Percentiles rank a stretch among this genome's conserved stretches.
Conservation (phyloP, 2,113 vertebrate species). For the Mormyrus lacerda region DNA sequence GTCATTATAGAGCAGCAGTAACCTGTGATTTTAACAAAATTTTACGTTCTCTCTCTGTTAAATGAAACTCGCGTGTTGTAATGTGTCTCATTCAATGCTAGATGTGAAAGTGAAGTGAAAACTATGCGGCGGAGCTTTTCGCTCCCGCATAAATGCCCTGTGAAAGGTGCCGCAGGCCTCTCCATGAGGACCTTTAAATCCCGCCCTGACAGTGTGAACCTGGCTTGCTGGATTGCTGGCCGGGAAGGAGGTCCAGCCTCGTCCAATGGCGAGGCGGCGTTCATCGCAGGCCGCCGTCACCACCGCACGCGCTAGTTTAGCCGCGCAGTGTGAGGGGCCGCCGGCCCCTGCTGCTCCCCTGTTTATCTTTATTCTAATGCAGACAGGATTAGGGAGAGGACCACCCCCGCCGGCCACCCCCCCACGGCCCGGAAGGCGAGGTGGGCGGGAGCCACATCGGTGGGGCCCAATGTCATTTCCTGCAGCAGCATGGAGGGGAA, state of each 20-base stretch:
- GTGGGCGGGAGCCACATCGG: conserved; percentile 34
- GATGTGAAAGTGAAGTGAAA: background rate
- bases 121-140: background rate
- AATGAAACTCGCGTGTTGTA: background rate
- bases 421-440: conserved; percentile 1
- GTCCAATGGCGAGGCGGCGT: background rate
- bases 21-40: background rate
- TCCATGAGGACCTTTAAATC: background rate
- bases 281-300: background rate
- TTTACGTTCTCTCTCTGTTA: background rate
- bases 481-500: conserved; percentile 39
- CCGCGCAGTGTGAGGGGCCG: conserved; percentile 11
- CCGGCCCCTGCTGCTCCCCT: conserved; percentile 20
- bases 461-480: conserved; percentile 38
- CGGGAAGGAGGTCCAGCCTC: background rate
- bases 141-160: background rate
- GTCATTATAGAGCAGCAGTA: background rate
- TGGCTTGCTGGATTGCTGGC: background rate
- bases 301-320: conserved; percentile 14
- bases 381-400: conserved; percentile 31
- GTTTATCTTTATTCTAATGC: conserved; percentile 38
- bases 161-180: background rate
- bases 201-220: background rate
- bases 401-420: background rate
- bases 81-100: background rate